phyloP scores from a whole-genome alignment of 2,888 invertebrate genomes.

The Syrphus vitripennis region DNA sequence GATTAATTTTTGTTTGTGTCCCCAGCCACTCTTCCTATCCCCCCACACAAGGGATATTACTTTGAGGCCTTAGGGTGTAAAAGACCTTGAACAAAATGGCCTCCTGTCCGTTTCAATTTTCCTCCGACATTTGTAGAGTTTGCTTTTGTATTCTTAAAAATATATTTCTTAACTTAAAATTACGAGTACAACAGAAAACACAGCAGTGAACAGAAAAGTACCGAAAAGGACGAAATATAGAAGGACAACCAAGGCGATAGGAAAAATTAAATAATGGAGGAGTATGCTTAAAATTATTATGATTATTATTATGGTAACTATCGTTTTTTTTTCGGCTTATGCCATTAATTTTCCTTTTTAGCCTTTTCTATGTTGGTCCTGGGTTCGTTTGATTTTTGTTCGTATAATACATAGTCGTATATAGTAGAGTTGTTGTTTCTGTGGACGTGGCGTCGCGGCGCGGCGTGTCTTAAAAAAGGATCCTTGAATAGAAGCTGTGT shows the following conservation, averaged over 20 bases:
- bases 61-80: background rate
- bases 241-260: conserved; percentile 1
- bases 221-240: conserved; percentile 4
- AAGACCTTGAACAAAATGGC: conserved; percentile 26
- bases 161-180: conserved; percentile 21
- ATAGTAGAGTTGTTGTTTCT: background rate
- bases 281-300: conserved; percentile 70
- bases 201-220: background rate
- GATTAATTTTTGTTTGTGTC: conserved; percentile 31
- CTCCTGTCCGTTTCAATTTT: conserved; percentile 42
- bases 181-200: conserved; percentile 17
- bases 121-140: conserved; percentile 30
- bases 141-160: conserved; percentile 1
- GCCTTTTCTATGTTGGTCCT: conserved; percentile 12
- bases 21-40: background rate
- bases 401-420: background rate
- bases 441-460: background rate
- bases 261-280: conserved; percentile 61
- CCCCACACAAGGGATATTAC: background rate
- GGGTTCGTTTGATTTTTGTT: conserved; percentile 5
- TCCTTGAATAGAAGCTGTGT: conserved; percentile 38
- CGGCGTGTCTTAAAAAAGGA: conserved; percentile 27
- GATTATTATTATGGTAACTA: conserved; percentile 70
- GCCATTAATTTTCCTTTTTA: conserved; percentile 58
- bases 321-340: conserved; percentile 60